Conservation (phyloP, 1,140 invertebrate genomes). For the Neelides sp. region DNA sequence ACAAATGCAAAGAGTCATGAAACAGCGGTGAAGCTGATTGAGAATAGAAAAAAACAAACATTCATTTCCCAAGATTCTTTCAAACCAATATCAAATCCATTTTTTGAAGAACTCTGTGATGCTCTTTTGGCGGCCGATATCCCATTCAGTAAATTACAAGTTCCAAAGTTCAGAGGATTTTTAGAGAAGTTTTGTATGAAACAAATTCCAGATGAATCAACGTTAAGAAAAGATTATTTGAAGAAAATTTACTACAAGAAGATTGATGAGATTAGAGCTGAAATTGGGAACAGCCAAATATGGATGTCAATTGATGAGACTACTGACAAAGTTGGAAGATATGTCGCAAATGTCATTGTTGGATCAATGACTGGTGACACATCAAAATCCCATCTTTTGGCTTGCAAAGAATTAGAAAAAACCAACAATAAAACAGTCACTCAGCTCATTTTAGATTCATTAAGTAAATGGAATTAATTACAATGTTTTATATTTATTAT, state of each 20-base stretch:
- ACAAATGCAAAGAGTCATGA: background rate
- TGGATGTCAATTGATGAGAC: constrained; percentile 23
- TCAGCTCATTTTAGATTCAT: background rate
- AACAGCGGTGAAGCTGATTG: no score
- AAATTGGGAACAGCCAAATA: background rate
- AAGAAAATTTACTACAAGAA: no score
- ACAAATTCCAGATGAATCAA: no score
- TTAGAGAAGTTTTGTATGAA: no score
- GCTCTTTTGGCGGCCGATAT: background rate
- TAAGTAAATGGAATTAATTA: background rate
- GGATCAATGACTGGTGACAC: constrained; percentile 2
- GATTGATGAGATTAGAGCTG: background rate
- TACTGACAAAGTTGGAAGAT: constrained; percentile 17
- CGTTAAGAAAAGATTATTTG: no score
- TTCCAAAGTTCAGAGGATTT: no score
- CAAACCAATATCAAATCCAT: no score
- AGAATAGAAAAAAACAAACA: no score
- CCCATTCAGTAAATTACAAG: background rate
- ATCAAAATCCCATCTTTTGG: background rate
- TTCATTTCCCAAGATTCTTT: no score
- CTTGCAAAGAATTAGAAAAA: constrained; percentile 1
- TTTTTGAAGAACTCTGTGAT: background rate
- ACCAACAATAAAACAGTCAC: constrained; percentile 8
- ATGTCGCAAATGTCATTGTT: constrained; percentile 17
- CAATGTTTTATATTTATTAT: no score